Base-by-base conservation (phyloP, 2,888 invertebrate species). In the Neria commutata region DNA sequence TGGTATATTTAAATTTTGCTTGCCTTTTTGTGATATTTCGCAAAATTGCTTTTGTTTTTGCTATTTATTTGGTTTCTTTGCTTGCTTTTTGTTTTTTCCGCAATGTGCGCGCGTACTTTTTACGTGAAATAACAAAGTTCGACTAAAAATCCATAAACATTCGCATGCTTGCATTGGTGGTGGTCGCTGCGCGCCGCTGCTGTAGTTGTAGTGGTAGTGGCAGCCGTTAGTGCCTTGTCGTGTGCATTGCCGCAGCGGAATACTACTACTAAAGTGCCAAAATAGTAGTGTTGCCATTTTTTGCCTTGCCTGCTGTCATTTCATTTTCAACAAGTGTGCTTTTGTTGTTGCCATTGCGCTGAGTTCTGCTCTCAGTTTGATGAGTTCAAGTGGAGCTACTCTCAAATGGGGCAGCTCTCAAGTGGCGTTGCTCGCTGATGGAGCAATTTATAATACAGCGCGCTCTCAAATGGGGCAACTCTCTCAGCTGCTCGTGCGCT, bases 41-140 rank as follows among this genome's bases (percentile, higher is more conserved):
- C n/a, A n/a, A n/a, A n/a, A n/a, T 37, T 37, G 51, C 24, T 40
- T 37, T 14, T 48, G 14, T 25, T 26, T 10, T 48, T 14, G 14
- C 25, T 26, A n/a, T 19, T 34, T 25, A 42, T 24, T 8, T 8
- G 11, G 5, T 53, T 17, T 53, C 29, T 45, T 53, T 45, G 52
- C 21, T 37, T 37, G 8, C 34, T 23, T 23, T 14, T 52, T 52
- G 40, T 42, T 5, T 49, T 34, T 42, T 60, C 57, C 51, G 47
- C 51, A 51, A 52, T 17, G 69, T 67, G 70, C 76, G 76, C 69
- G 71, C 78, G 74, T 72, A 78, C 78, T 78, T 76, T 66, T 75
- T 73, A 71, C 77, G 72, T 75, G 75, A 74, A 78, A 78, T 74
- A 73, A 75, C 76, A 72, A 73, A 78, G 72, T 74, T 74, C 76